Base-by-base conservation (phyloP, 2,888 invertebrate genomes). In the Acanthosepion pharaonis region DNA sequence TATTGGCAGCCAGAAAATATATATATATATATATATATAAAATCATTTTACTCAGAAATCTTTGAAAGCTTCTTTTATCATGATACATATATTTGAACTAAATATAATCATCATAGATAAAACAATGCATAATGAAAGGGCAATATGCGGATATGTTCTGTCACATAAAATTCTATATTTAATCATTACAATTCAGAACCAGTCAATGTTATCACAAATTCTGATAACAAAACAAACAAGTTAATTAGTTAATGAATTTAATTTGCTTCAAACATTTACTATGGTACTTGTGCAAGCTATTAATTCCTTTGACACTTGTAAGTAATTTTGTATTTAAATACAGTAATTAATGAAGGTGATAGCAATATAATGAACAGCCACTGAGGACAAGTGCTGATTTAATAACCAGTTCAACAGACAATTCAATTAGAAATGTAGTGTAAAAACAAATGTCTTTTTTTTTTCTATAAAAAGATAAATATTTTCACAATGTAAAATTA, bases 241-340 rank as follows among this genome's bases (percentile, higher is more conserved):
- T 78, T 78, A n/a, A n/a, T 78, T 78, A 78, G 78, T 78, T 78
- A 78, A 78, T 78, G 78, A n/a, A 78, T n/a, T n/a, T 78, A 78
- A 78, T 78, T 78, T 78, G n/a, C 78, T 78, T 78, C 78, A 78
- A 78, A 78, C 9, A 78, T n/a, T 78, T 78, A 78, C n/a, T 5
- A n/a, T 78, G 78, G 78, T 33, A 33, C 11, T 78, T n/a, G n/a
- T 33, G 78, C 78, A 78, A 78, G 78, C 33, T 33, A 33, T 78
- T 78, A 78, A n/a, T 33, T 78, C n/a, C 78, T 78, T 78, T 33
- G 33, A 78, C 78, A 78, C 78, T 78, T 78, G 78, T 78, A 78
- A 78, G 15, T 78, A 78, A n/a, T 78, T 78, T 33, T 78, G 78
- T 78, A 78, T 78, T 78, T n/a, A 78, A 78, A 78, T 78, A n/a